Evolutionary conservation across 2,797 vertebrate genomes (phyloP).

Genomic region (Gymnodraco acuticeps): DNA sequence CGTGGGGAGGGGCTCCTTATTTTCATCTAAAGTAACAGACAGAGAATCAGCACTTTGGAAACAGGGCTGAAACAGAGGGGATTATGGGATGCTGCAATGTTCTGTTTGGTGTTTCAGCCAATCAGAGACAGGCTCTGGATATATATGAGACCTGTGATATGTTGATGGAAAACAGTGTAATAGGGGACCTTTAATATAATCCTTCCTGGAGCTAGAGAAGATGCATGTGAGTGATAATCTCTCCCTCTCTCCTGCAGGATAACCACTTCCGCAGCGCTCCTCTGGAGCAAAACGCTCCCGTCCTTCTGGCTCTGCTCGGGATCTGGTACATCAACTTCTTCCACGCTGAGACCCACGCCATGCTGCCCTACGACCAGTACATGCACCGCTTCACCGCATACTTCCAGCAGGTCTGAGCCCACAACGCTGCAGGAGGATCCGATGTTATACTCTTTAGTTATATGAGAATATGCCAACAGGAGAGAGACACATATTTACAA

Average conservation of each 20-base stretch:
- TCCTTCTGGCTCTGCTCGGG: slow-evolving; percentile 93
- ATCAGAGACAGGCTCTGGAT: too few relatives aligned
- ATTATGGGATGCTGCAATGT: too few relatives aligned
- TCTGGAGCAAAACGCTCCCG: slow-evolving; percentile 91
- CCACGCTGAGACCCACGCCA: slow-evolving; percentile 92
- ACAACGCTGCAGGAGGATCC: neutral
- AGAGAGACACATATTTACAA: too few relatives aligned
- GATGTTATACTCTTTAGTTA: too few relatives aligned
- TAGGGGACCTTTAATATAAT: neutral
- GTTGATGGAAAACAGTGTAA: too few relatives aligned
- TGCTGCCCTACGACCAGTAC: slow-evolving; percentile 98
- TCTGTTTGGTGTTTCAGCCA: too few relatives aligned
- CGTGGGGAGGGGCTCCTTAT: too few relatives aligned
- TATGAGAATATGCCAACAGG: too few relatives aligned
- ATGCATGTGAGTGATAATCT: neutral
- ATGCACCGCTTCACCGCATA: slow-evolving; percentile 98
- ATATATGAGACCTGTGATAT: too few relatives aligned
- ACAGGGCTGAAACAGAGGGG: too few relatives aligned
- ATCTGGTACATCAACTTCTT: slow-evolving; percentile 98
- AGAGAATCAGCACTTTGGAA: too few relatives aligned
- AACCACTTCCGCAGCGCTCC: slow-evolving; percentile 92
- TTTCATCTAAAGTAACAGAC: too few relatives aligned
- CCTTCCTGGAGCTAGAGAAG: neutral
- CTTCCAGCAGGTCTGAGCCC: slow-evolving; percentile 93
- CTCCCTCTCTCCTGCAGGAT: slow-evolving; percentile 81